Evolutionary conservation across 1,140 invertebrate genomes (phyloP).

Genomic region (Cotesia typhae): DNA sequence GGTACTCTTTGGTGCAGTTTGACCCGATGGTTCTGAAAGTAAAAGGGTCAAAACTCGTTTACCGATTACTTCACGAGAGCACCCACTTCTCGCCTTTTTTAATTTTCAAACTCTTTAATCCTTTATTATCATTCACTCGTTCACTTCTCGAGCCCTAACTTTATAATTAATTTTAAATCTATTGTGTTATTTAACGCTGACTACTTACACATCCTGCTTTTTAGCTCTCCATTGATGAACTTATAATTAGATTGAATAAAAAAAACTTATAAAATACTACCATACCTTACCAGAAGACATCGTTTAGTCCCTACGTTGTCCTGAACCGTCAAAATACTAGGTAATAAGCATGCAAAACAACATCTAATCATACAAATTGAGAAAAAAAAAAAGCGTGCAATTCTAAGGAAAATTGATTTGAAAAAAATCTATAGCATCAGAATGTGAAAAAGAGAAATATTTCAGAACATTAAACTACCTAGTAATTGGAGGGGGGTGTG

Average conservation of each 20-base stretch:
- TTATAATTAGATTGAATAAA: no score
- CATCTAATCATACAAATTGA: not conserved
- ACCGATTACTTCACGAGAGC: not conserved
- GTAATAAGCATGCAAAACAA: slow-evolving; percentile 9
- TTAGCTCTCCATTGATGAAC: no score
- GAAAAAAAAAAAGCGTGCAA: not conserved
- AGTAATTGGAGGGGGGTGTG: slow-evolving; percentile 69
- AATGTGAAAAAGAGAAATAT: not conserved
- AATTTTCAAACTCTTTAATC: not conserved
- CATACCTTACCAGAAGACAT: slow-evolving; percentile 1
- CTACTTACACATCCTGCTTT: no score
- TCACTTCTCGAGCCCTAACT: not conserved
- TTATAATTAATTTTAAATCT: not conserved
- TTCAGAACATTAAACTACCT: slow-evolving; percentile 58
- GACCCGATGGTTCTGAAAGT: slow-evolving; percentile 72
- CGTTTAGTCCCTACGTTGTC: not conserved
- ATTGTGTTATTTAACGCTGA: no score
- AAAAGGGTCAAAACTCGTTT: slow-evolving; percentile 37
- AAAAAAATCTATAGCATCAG: not conserved
- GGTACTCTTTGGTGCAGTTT: slow-evolving; percentile 70
- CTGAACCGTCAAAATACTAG: not conserved
- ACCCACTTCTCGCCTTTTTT: not conserved
- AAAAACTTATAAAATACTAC: not conserved
- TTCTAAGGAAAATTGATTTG: not conserved
- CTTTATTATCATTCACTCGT: not conserved